These are phyloP conservation scores for Nebria brevicollis DNA, from an alignment of 2,888 invertebrate species.

Conservation along the genomic window DNA sequence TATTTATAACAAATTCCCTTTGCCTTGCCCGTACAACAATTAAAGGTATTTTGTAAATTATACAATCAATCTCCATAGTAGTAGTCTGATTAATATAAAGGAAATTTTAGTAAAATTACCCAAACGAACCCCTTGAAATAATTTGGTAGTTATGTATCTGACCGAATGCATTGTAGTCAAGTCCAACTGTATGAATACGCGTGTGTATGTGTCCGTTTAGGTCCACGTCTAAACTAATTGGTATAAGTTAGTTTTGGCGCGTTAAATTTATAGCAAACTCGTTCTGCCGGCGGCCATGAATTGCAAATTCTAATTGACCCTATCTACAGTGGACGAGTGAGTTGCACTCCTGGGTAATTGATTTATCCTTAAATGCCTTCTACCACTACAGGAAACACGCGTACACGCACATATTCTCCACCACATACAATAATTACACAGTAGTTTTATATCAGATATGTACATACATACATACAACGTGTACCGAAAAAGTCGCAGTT, in stretches of 20 bases:
- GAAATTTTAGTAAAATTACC: not conserved
- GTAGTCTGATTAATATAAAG: not conserved
- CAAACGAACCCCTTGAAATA: not conserved
- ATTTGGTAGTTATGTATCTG: not conserved
- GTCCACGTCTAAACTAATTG: slow-evolving; percentile 58
- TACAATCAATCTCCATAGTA: not conserved
- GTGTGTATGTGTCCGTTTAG: slow-evolving; percentile 7
- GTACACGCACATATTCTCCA: not conserved
- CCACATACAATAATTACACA: not conserved
- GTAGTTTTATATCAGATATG: no score
- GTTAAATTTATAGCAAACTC: slow-evolving; percentile 58
- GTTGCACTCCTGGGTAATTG: slow-evolving; percentile 56
- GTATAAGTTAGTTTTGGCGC: slow-evolving; percentile 57
- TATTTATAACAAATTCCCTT: no score
- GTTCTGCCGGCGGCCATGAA: slow-evolving; percentile 53
- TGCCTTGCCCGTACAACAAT: not conserved
- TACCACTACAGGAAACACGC: not conserved
- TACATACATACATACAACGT: no score
- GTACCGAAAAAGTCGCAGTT: no score
- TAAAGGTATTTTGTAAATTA: not conserved
- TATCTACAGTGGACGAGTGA: slow-evolving; percentile 32
- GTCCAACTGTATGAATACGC: not conserved
- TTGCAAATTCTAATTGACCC: slow-evolving; percentile 56
- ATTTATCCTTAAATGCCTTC: slow-evolving; percentile 58
- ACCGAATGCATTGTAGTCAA: not conserved